A percentile compares a stretch with the other conserved stretches of the same genome.
phyloP scores from a whole-genome alignment of 2,113 vertebrate genomes.

The Clarias macrocephalus region DNA sequence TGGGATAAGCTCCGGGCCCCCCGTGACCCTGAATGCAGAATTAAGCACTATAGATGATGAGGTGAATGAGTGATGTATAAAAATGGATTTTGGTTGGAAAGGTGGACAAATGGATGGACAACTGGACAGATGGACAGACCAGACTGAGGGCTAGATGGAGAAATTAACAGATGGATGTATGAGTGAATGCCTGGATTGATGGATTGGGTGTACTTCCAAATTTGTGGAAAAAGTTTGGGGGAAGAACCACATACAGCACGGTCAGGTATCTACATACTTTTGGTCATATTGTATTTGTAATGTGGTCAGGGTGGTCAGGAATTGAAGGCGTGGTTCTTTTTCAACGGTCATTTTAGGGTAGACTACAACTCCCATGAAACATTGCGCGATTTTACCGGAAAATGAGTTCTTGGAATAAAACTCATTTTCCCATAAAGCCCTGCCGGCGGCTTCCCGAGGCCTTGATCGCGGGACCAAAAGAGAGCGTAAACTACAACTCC shows the following conservation, averaged over 20 bases:
- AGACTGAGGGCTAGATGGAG: no score
- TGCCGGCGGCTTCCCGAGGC: slow-evolving; percentile 4
- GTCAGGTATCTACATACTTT: background rate
- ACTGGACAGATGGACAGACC: background rate
- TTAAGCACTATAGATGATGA: background rate
- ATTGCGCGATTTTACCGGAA: slow-evolving; percentile 69
- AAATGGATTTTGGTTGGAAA: no score
- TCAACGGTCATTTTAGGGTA: background rate
- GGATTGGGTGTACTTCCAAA: background rate
- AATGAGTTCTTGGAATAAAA: background rate
- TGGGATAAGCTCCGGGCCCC: no score
- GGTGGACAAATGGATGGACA: background rate
- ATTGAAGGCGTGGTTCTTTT: slow-evolving; percentile 4
- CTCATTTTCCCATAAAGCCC: background rate
- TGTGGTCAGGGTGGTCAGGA: background rate
- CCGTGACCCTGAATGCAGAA: background rate
- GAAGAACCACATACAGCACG: background rate
- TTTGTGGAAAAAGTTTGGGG: background rate
- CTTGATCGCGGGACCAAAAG: background rate
- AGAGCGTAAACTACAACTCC: slow-evolving; percentile 77
- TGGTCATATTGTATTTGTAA: background rate
- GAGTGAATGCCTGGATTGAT: background rate
- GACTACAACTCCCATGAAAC: slow-evolving; percentile 47
- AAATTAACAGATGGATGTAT: background rate
- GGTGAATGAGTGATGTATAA: no score